Evolutionary conservation across 2,797 vertebrate genomes (phyloP).

Genomic region (Hirundo rustica): DNA sequence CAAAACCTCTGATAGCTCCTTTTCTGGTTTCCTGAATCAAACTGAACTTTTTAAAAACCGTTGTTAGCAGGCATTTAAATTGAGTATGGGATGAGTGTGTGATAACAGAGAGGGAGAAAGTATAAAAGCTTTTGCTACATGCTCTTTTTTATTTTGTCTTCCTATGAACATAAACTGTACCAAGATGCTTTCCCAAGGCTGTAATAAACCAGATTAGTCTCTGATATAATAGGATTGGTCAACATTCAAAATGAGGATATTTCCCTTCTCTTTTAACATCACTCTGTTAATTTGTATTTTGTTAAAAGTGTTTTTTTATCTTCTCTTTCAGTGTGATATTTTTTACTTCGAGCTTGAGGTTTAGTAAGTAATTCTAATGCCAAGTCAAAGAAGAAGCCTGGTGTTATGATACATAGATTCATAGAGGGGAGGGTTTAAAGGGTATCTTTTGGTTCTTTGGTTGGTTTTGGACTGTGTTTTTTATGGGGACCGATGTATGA

Average conservation of each 20-base stretch:
- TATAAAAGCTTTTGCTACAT: background rate
- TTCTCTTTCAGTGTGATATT: background rate
- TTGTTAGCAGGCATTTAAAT: background rate
- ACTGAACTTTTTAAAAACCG: background rate
- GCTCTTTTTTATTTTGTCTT: background rate
- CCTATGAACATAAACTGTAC: background rate
- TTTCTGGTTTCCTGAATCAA: background rate
- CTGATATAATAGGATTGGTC: background rate
- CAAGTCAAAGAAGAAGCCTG: background rate
- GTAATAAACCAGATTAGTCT: background rate
- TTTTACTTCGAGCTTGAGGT: background rate
- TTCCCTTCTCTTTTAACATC: background rate
- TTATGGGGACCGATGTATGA: background rate
- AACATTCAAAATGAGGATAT: background rate
- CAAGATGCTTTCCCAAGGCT: background rate
- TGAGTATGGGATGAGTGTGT: background rate
- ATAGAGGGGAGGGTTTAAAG: background rate
- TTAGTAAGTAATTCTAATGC: background rate
- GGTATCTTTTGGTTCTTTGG: rapidly evolving
- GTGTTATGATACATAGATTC: background rate
- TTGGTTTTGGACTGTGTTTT: background rate
- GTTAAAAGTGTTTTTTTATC: background rate
- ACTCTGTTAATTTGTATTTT: background rate
- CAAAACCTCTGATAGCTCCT: background rate
- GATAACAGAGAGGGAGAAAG: background rate